A percentile compares a stretch with the other conserved stretches of the same genome.
These are phyloP conservation scores for Moxostoma hubbsi DNA, from an alignment of 2,797 vertebrate species.

Conservation along the genomic window DNA sequence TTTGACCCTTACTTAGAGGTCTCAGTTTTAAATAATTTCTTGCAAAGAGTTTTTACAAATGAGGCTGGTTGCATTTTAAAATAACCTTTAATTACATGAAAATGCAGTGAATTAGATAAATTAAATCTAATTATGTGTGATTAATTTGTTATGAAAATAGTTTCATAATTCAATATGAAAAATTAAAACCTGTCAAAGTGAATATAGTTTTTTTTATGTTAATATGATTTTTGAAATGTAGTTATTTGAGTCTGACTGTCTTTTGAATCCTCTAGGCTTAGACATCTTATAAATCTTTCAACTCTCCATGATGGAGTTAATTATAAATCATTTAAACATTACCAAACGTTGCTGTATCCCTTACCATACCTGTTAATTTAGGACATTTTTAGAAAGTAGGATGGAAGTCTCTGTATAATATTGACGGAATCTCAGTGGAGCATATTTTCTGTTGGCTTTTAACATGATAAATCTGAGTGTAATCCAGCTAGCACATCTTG, in stretches of 20 bases:
- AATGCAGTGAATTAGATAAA: conserved; percentile 8
- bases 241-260: conserved; percentile 7
- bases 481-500: conserved; percentile 44
- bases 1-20: conserved; percentile 16
- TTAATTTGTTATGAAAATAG: background rate
- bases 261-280: conserved; percentile 23
- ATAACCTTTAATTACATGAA: background rate
- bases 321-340: background rate
- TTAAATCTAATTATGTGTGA: background rate
- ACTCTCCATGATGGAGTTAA: background rate
- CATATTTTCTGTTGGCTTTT: conserved; percentile 28
- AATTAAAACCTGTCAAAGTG: conserved; percentile 29
- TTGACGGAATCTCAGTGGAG: conserved; percentile 5
- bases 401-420: conserved; percentile 18
- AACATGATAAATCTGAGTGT: conserved; percentile 25
- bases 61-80: background rate
- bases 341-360: conserved; percentile 4
- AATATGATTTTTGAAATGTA: conserved; percentile 29
- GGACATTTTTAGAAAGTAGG: background rate
- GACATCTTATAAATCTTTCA: conserved; percentile 27
- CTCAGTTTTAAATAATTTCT: background rate
- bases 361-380: background rate
- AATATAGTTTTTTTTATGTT: conserved; percentile 33
- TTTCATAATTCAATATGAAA: background rate
- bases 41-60: background rate